phyloP scores from a whole-genome alignment of 1,140 invertebrate genomes.

The Cepaea nemoralis region DNA sequence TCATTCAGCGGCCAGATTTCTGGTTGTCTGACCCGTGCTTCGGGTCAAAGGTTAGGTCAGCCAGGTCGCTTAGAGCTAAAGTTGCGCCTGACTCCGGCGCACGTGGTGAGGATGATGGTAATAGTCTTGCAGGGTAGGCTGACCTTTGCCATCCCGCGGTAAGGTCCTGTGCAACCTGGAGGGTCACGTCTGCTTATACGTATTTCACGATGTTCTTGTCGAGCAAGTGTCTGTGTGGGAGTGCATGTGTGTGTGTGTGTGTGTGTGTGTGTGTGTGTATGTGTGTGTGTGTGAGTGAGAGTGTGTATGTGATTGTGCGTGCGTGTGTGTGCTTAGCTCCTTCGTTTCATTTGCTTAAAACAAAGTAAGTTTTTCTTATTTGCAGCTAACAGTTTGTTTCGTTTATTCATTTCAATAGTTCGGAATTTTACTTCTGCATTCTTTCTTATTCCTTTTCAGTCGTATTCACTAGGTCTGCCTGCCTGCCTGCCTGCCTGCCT shows the following conservation, averaged over 20 bases:
- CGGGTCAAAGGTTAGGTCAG: slow-evolving; percentile 15
- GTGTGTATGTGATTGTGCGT: slow-evolving; percentile 27
- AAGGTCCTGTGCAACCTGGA: not conserved
- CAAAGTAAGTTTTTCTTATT: no score
- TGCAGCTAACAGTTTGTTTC: no score
- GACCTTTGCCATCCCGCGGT: not conserved
- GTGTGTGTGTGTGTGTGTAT: not conserved
- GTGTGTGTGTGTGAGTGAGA: not conserved
- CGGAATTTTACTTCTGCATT: no score
- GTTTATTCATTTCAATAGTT: no score
- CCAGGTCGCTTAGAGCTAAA: not conserved
- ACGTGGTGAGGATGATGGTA: not conserved
- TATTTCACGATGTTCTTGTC: no score
- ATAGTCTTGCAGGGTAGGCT: not conserved
- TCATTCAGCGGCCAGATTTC: not conserved
- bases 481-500: no score
- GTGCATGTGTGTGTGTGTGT: no score
- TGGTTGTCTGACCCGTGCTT: not conserved
- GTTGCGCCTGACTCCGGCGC: not conserved
- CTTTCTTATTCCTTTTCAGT: no score
- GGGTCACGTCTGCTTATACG: not conserved
- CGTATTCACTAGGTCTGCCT: no score
- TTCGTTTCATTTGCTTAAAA: no score
- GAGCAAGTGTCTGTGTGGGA: no score
- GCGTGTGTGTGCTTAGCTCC: no score